Base-by-base conservation (phyloP, 2,888 invertebrate species). In the Trichogramma evanescens region DNA sequence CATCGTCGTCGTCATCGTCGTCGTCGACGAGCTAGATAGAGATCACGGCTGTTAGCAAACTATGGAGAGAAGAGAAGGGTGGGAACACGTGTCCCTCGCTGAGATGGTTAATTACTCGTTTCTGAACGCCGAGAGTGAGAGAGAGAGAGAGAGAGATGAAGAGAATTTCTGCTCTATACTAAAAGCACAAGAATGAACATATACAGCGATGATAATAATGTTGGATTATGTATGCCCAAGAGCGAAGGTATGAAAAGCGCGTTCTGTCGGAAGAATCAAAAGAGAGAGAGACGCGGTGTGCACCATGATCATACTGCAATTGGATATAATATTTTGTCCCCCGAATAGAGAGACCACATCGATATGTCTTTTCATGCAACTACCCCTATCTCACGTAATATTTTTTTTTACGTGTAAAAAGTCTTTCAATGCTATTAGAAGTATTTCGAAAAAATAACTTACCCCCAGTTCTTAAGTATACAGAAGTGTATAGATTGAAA, bases 91-190 rank as follows among this genome's bases (percentile, higher is more conserved):
- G 76, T 76, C 74, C 72, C 74, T 73, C 72, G 69, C 72, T 74
- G 74, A 74, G 75, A 76, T 73, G 74, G 76, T 77, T 77, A 77
- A 77, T 77, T 76, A 77, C 76, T 76, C 75, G 75, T 76, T 76
- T 75, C 75, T 71, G 73, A 26, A 26, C 72, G 69, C 69, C 66
- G 68, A 49, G 52, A 49, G 52, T 60, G 64, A 61, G 65, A 54
- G 45, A 61, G 65, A 60, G 68, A 63, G 64, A 66, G 50, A n/a
- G n/a, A 51, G 13, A 49, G 61, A 44, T 10, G 50, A 46, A 7
- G 55, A 44, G 63, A 45, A 54, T 63, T 60, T 26, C 26, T 26
- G 26, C 26, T 26, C 26, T 26, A 26, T 26, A 26, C 26, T 26
- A 44, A 44, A 26, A 53, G 39, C n/a, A 13, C 10, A 10, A 26